Evolutionary conservation across 2,888 invertebrate genomes (phyloP), one percentile per base, ranked within the genome.

Genomic region (Brachyopa scutellaris): DNA sequence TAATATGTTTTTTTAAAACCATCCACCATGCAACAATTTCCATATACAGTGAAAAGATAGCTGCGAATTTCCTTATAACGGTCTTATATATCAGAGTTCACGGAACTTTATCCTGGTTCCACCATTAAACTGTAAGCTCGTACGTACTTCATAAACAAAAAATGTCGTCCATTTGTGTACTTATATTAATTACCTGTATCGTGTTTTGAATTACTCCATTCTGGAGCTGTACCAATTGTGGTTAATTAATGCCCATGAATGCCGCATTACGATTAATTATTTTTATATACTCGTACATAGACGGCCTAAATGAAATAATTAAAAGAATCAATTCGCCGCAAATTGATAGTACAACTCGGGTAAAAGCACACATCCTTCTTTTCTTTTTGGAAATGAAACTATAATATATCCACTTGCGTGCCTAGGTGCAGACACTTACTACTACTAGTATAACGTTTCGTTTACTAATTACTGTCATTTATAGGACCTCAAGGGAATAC

Each of bases 321-420:
- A 42, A 49, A 13, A 6, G 13, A 62, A 72, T 61, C 61, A 72
- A 72, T 72, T 72, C 51, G 31, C 61, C n/a, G 51, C 29, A 40
- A 51, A 42, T 40, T 53, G 53, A 51, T 51, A 31, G 3, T 15
- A 23, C 36, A 19, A 8, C 19, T 6, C n/a, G 17, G 26, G 17
- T n/a, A n/a, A n/a, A n/a, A n/a, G n/a, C n/a, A n/a, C n/a, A 1
- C 13, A 15, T 64, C 4, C 15, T 7, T 19, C 38, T 17, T 15
- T 33, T 0, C 0, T 15, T 29, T 19, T 47, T 49, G 4, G 2
- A n/a, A 36, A 49, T 8, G 15, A 11, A 38, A 51, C 13, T n/a
- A n/a, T n/a, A n/a, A n/a, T 42, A 31, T 66, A 66, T 40, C 29
- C 19, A 31, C n/a, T n/a, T 72, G 61, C 61, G 61, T 61, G 51